These are phyloP conservation scores for Andrena praecox DNA, from an alignment of 2,888 invertebrate species.

Conservation along the genomic window DNA sequence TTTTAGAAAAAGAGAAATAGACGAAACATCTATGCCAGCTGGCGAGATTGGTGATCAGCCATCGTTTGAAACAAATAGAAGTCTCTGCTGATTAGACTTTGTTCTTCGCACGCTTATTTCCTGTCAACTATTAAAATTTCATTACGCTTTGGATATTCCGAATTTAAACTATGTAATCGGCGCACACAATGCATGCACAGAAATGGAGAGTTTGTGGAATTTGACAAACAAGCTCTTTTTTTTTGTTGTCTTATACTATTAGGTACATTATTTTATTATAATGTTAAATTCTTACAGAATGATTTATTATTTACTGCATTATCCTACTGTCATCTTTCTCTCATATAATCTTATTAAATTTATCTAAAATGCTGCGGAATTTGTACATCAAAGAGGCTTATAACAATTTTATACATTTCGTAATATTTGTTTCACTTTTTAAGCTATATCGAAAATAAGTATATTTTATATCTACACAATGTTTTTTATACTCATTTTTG, in stretches of 20 bases:
- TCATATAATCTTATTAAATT: conserved; percentile 38
- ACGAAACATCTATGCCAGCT: conserved; percentile 8
- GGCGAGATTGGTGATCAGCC: conserved; percentile 35
- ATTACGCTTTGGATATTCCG: background rate
- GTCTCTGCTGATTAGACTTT: conserved; percentile 23
- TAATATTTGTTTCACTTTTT: conserved; percentile 34
- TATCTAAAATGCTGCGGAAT: conserved; percentile 43
- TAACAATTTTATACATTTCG: conserved; percentile 48
- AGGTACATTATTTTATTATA: conserved; percentile 29
- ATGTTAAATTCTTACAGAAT: conserved; percentile 33
- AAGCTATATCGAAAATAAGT: conserved; percentile 38
- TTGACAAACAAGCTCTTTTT: conserved; percentile 21
- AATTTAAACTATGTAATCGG: background rate
- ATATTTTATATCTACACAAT: conserved; percentile 24
- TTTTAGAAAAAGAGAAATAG: conserved; percentile 18
- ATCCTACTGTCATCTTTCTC: conserved; percentile 9
- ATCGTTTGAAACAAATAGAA: conserved; percentile 17
- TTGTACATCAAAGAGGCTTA: conserved; percentile 37
- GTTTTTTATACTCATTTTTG: conserved; percentile 25
- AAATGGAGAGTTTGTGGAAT: background rate
- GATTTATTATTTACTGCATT: conserved; percentile 13
- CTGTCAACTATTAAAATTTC: background rate
- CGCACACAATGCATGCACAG: background rate
- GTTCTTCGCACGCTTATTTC: background rate
- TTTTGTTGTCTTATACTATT: conserved; percentile 19